Percentiles rank a stretch among this genome's conserved stretches.
Evolutionary conservation across 2,888 invertebrate genomes (phyloP).

Genomic region (Chironomus riparius): DNA sequence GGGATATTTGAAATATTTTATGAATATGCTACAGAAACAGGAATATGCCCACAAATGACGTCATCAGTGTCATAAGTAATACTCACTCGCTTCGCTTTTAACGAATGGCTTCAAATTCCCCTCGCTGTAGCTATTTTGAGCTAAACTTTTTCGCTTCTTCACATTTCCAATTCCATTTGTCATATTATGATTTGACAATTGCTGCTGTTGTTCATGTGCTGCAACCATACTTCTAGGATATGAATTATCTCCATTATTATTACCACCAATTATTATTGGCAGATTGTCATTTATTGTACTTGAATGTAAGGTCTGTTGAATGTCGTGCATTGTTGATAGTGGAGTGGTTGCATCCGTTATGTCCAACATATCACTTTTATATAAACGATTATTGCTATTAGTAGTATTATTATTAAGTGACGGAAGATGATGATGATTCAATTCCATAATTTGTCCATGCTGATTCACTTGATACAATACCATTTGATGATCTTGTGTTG

Average conservation of each 20-base stretch:
- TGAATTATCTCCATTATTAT: neutral
- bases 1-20: no score
- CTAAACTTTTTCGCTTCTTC: constrained; percentile 9
- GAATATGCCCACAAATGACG: neutral
- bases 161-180: neutral
- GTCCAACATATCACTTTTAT: constrained; percentile 16
- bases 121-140: neutral
- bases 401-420: neutral
- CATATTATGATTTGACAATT: neutral
- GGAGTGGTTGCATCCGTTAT: neutral
- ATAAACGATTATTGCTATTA: constrained; percentile 3
- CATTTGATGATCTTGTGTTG: constrained; percentile 14
- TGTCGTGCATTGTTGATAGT: constrained; percentile 16
- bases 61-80: neutral
- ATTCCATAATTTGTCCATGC: constrained; percentile 24
- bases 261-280: neutral
- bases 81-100: constrained; percentile 7
- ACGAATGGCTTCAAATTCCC: neutral
- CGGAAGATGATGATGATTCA: constrained; percentile 20
- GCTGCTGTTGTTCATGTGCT: neutral
- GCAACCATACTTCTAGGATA: neutral
- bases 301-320: constrained; percentile 6
- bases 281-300: constrained; percentile 14
- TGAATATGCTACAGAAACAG: no score
- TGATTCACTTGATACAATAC: constrained; percentile 27